phyloP scores from a whole-genome alignment of 2,888 invertebrate species.

The Seira ritae region DNA sequence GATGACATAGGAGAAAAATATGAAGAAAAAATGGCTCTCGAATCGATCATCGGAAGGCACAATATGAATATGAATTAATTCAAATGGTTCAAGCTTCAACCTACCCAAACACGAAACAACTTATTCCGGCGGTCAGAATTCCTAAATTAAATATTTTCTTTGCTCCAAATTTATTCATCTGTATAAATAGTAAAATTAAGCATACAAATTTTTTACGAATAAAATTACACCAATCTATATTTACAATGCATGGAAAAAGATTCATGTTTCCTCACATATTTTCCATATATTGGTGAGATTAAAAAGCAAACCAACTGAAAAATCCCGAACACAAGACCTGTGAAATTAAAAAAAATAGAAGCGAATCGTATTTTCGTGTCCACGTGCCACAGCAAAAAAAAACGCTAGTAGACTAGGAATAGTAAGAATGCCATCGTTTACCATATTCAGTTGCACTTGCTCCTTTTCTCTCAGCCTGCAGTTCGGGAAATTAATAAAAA shows the following conservation, averaged over 20 bases:
- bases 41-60: conserved; percentile 25
- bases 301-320: conserved; percentile 90
- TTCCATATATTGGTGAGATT: conserved; percentile 89
- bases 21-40: conserved; percentile 81
- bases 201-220: too few relatives aligned
- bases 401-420: too few relatives aligned
- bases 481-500: too few relatives aligned
- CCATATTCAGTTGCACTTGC: conserved; percentile 89
- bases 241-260: background rate
- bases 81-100: conserved; percentile 63
- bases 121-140: conserved; percentile 87
- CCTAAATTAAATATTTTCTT: conserved; percentile 90
- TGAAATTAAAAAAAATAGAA: background rate
- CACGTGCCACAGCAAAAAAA: too few relatives aligned
- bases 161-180: conserved; percentile 86
- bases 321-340: conserved; percentile 83
- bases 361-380: background rate
- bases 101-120: conserved; percentile 90
- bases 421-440: conserved; percentile 76
- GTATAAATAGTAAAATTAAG: too few relatives aligned
- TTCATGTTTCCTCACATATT: conserved; percentile 79
- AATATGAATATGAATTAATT: background rate
- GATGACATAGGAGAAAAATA: conserved; percentile 86
- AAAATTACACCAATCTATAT: conserved; percentile 40
- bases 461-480: conserved; percentile 87